phyloP scores from a whole-genome alignment of 1,140 invertebrate species.

The Pissodes strobi region DNA sequence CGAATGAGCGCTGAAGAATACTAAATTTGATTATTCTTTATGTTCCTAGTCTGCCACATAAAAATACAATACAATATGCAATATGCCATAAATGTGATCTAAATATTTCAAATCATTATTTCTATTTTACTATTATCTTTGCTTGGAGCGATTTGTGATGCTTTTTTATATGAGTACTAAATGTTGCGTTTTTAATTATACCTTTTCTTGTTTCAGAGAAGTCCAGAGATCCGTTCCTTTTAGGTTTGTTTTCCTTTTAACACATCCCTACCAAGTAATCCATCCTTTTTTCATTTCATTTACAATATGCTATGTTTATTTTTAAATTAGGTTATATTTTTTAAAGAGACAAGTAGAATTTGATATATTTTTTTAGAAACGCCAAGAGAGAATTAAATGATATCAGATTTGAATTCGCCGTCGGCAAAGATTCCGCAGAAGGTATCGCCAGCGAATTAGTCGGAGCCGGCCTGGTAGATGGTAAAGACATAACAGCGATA shows the following conservation, averaged over 20 bases:
- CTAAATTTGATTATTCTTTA: too few relatives aligned
- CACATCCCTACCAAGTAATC: background rate
- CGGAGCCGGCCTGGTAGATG: constrained; percentile 91
- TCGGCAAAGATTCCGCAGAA: constrained; percentile 90
- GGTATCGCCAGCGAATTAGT: constrained; percentile 94
- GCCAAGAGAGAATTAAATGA: constrained; percentile 91
- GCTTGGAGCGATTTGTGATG: too few relatives aligned
- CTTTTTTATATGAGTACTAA: too few relatives aligned
- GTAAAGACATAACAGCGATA: constrained; percentile 87
- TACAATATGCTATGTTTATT: constrained; percentile 1
- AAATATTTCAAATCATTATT: too few relatives aligned
- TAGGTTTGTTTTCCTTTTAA: constrained; percentile 25
- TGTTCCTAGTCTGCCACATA: too few relatives aligned
- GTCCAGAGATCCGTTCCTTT: constrained; percentile 24
- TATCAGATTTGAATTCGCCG: constrained; percentile 94
- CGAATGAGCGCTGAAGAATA: too few relatives aligned
- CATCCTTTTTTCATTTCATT: background rate
- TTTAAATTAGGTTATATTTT: too few relatives aligned
- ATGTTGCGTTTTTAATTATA: too few relatives aligned
- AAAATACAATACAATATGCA: too few relatives aligned
- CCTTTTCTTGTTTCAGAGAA: constrained; percentile 34
- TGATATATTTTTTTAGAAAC: constrained; percentile 65
- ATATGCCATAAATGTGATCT: too few relatives aligned
- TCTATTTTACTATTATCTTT: too few relatives aligned
- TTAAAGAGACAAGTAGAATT: too few relatives aligned